phyloP scores from a whole-genome alignment of 2,113 vertebrate species.

The Mustelus asterias region DNA sequence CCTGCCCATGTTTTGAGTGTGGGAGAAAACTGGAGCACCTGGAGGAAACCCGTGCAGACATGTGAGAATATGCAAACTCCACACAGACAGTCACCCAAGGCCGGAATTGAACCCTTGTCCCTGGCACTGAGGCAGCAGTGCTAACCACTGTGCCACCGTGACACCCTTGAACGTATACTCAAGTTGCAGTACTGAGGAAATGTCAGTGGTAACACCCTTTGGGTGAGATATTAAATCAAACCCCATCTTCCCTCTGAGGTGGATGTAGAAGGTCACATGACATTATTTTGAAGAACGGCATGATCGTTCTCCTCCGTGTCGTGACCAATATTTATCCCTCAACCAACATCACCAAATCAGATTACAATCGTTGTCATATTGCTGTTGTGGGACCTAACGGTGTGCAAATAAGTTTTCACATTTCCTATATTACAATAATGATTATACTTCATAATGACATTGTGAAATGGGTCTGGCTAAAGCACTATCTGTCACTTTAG shows the following conservation, averaged over 20 bases:
- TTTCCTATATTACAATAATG: not conserved
- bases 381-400: too few species aligned
- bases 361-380: not conserved
- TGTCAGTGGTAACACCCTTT: not conserved
- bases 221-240: not conserved
- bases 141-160: too few species aligned
- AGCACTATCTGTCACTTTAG: not conserved
- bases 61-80: too few species aligned
- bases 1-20: too few species aligned
- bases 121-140: too few species aligned
- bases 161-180: not conserved
- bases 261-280: not conserved
- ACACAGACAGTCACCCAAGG: too few species aligned
- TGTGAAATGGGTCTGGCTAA: not conserved
- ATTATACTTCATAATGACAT: not conserved
- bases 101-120: too few species aligned
- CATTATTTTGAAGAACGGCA: not conserved
- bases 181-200: not conserved
- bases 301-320: not conserved
- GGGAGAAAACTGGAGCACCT: too few species aligned
- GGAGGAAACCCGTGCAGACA: too few species aligned
- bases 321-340: not conserved
- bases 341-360: not conserved
- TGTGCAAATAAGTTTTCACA: not conserved
- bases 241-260: not conserved